These are phyloP conservation scores for Rhabdomys pumilio DNA, from an alignment of 2,797 vertebrate genomes.

Conservation along the genomic window DNA sequence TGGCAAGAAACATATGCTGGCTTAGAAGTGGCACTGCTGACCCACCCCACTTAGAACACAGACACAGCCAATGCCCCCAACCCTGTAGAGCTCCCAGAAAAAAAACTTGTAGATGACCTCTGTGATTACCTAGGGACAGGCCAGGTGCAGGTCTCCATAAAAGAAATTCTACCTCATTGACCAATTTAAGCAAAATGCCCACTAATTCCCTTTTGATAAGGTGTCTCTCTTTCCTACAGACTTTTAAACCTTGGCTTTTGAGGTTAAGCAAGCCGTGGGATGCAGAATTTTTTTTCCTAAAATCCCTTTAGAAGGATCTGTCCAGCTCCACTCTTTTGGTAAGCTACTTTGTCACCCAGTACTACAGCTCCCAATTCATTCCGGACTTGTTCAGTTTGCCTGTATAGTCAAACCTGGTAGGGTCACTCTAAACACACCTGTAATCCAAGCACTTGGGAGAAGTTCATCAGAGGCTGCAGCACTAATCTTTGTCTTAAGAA, in stretches of 20 bases:
- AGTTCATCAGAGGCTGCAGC: not conserved
- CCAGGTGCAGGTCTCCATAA: not conserved
- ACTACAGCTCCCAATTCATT: not conserved
- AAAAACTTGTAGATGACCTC: not conserved
- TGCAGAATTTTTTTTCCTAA: not conserved
- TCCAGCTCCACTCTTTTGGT: not conserved
- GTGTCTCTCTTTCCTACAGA: not conserved
- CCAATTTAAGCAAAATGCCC: not conserved
- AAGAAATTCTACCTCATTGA: not conserved
- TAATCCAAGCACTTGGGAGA: not conserved
- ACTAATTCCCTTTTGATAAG: not conserved
- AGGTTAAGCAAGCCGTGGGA: not conserved
- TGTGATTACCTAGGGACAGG: not conserved
- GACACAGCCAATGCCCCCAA: no score
- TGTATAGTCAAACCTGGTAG: not conserved
- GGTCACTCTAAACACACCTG: no score
- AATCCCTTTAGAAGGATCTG: not conserved
- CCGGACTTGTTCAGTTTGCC: not conserved
- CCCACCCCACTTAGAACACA: not conserved
- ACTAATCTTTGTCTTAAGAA: not conserved
- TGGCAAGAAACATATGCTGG: fast-evolving
- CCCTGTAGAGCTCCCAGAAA: not conserved
- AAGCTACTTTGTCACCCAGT: no score
- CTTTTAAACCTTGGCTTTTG: not conserved
- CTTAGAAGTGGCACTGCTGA: not conserved